Evolutionary conservation across 2,888 invertebrate species (phyloP).

Genomic region (Orgyia antiqua): DNA sequence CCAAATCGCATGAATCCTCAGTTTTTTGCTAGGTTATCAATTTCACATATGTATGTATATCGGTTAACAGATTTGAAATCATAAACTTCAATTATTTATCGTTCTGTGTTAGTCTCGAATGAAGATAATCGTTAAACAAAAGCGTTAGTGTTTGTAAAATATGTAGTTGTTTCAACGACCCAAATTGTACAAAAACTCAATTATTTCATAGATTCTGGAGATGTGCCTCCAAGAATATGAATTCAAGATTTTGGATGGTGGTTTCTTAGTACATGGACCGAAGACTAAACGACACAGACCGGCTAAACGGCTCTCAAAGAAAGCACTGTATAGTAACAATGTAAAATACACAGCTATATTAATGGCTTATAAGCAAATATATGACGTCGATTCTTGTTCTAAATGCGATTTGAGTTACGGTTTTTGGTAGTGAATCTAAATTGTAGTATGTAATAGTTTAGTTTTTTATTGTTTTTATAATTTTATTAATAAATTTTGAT

Average conservation of each 20-base stretch:
- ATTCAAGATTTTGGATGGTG: conserved; percentile 79
- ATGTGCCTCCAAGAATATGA: conserved; percentile 81
- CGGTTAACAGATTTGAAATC: too few relatives aligned
- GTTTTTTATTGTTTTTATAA: too few relatives aligned
- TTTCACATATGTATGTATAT: too few relatives aligned
- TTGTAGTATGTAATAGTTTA: too few relatives aligned
- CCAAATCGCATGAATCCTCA: too few relatives aligned
- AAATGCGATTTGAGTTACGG: conserved; percentile 1
- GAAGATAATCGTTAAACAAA: too few relatives aligned
- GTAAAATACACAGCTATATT: neutral
- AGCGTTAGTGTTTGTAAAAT: too few relatives aligned
- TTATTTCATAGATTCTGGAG: conserved; percentile 77
- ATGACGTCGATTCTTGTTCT: neutral
- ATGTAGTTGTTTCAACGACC: neutral
- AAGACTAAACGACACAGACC: neutral
- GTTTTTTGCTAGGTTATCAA: too few relatives aligned
- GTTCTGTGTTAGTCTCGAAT: too few relatives aligned
- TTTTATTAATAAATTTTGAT: too few relatives aligned
- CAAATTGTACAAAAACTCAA: too few relatives aligned
- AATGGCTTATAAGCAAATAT: neutral
- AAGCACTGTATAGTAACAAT: conserved; percentile 1
- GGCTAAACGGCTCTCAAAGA: neutral
- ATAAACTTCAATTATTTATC: too few relatives aligned
- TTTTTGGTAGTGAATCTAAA: neutral
- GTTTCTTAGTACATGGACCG: conserved; percentile 3